A percentile compares a stretch with the other conserved stretches of the same genome.
phyloP scores from a whole-genome alignment of 2,113 vertebrate species.

The Cichladusa arquata region DNA sequence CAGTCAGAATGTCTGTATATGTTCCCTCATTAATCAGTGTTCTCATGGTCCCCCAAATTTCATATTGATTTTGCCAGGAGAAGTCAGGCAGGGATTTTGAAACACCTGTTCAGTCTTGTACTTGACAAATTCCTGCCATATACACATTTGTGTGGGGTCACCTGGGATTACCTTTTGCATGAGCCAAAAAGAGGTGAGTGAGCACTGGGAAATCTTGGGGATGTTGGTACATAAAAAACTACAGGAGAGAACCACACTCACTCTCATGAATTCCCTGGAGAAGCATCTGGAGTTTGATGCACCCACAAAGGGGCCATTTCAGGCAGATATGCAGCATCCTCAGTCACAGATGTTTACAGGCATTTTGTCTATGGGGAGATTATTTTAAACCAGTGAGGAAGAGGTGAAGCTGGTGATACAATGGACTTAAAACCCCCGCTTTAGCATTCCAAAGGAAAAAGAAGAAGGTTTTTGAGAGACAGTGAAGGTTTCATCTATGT shows the following conservation, averaged over 20 bases:
- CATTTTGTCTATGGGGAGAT: not conserved
- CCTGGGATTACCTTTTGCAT: not conserved
- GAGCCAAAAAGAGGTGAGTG: not conserved
- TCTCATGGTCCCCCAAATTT: not conserved
- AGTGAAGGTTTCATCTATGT: not conserved
- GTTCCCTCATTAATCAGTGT: not conserved
- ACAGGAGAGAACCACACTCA: not conserved
- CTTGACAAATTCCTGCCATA: not conserved
- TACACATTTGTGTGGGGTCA: accelerated
- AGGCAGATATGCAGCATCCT: not conserved
- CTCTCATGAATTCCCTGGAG: not conserved
- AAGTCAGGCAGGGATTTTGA: not conserved
- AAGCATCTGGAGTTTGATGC: not conserved
- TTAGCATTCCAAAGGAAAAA: not conserved
- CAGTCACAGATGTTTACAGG: not conserved
- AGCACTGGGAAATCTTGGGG: not conserved
- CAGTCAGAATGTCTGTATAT: not conserved
- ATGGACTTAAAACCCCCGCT: not conserved
- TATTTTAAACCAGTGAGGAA: not conserved
- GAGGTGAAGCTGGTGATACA: not conserved
- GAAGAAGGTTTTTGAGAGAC: not conserved
- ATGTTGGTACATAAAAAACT: not conserved
- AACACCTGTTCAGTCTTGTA: not conserved
- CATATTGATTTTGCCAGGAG: not conserved
- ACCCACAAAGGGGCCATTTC: not conserved